phyloP scores from a whole-genome alignment of 2,113 vertebrate species.

The Centrocercus urophasianus region DNA sequence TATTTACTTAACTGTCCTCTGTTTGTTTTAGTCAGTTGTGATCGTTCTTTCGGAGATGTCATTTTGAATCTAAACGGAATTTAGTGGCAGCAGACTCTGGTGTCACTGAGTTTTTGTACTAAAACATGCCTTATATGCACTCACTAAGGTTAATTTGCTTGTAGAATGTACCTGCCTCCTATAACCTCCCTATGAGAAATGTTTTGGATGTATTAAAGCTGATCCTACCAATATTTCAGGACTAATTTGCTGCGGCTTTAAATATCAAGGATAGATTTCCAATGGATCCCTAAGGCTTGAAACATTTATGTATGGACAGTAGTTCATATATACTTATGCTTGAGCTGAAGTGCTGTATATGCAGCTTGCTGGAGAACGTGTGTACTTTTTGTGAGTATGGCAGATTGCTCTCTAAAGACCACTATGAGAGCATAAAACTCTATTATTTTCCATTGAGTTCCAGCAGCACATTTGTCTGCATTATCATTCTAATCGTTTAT shows the following conservation, averaged over 20 bases:
- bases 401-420: neutral
- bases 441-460: neutral
- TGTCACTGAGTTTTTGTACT: neutral
- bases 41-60: constrained; percentile 30
- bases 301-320: neutral
- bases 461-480: neutral
- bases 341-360: neutral
- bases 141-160: neutral
- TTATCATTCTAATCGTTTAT: neutral
- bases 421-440: neutral
- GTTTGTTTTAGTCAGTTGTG: constrained; percentile 44
- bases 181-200: neutral
- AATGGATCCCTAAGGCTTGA: neutral
- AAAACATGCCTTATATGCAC: neutral
- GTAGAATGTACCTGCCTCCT: constrained; percentile 3
- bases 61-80: constrained; percentile 38
- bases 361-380: rapidly evolving
- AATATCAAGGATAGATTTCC: constrained; percentile 40
- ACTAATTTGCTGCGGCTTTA: constrained; percentile 50
- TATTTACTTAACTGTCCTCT: constrained; percentile 56
- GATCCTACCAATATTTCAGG: constrained; percentile 32
- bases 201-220: neutral
- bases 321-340: neutral
- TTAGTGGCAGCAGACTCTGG: neutral
- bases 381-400: neutral